Evolutionary conservation across 37 sponge, comb jelly and placozoan species (phyloP).

Genomic region (Aplysina aerophoba): DNA sequence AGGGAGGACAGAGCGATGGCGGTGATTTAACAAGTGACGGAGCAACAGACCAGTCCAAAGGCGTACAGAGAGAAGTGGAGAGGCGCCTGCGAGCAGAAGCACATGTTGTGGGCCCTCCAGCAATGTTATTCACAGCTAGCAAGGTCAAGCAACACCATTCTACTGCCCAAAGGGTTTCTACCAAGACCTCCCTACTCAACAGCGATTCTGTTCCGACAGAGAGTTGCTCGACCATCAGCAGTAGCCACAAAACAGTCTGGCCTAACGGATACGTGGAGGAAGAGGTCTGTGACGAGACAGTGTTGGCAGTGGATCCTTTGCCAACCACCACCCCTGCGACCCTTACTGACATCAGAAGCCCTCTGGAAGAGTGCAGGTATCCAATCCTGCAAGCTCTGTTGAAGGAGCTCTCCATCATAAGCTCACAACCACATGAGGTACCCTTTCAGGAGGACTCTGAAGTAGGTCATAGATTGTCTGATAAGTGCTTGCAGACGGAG

Average conservation of each 20-base stretch:
- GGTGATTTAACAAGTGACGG: too few species aligned
- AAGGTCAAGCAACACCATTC: neutral
- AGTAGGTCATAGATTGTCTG: neutral
- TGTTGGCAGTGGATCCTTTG: too few species aligned
- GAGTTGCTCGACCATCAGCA: neutral
- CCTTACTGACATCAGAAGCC: too few species aligned
- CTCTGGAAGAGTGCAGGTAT: neutral
- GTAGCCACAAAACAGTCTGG: neutral
- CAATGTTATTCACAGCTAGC: neutral
- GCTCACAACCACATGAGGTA: neutral
- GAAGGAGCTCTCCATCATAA: neutral
- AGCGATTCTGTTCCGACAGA: neutral
- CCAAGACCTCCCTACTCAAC: neutral
- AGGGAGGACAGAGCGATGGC: too few species aligned
- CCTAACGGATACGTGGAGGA: slow-evolving; percentile 18
- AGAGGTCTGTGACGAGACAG: too few species aligned
- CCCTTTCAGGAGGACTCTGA: neutral
- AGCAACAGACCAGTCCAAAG: too few species aligned
- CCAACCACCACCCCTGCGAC: too few species aligned
- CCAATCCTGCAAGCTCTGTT: slow-evolving; percentile 10
- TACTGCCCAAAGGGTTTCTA: neutral
- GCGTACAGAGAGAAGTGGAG: too few species aligned
- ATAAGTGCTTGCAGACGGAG: slow-evolving; percentile 10
- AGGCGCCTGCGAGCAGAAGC: too few species aligned
- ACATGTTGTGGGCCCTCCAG: neutral